Conservation (phyloP, 2,113 vertebrate species). For the Lipophrys pholis region DNA sequence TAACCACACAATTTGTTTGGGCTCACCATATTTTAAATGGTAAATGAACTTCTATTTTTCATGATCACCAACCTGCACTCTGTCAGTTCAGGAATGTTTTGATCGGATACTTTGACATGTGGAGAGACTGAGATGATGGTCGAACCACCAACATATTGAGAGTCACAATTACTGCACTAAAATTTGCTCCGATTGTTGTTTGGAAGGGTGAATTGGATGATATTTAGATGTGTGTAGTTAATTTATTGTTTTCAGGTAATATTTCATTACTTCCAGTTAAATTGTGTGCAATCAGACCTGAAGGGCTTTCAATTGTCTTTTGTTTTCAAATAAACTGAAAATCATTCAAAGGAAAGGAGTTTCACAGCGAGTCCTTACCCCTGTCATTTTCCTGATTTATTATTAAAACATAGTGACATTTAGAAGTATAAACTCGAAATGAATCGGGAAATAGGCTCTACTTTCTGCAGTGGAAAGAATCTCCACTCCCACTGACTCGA, state of each 20-base stretch:
- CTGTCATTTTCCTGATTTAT: constrained; percentile 48
- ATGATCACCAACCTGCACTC: no score
- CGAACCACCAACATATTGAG: no score
- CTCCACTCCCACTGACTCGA: constrained; percentile 38
- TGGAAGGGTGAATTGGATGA: background rate
- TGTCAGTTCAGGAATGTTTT: no score
- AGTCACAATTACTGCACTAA: no score
- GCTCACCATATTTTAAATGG: background rate
- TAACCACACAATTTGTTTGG: background rate
- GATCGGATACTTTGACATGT: no score
- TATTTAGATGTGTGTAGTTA: no score
- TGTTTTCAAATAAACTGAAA: constrained; percentile 39
- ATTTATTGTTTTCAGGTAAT: no score
- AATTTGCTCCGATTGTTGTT: background rate
- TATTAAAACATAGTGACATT: constrained; percentile 62
- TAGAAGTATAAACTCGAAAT: constrained; percentile 34
- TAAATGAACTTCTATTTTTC: no score
- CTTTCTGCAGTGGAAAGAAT: constrained; percentile 7
- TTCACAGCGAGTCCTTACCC: constrained; percentile 28
- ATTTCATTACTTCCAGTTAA: background rate
- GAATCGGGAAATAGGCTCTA: constrained; percentile 22
- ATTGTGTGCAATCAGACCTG: constrained; percentile 4
- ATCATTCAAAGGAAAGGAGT: constrained; percentile 43
- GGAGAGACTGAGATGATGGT: no score
- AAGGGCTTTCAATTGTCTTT: constrained; percentile 15